phyloP scores from a whole-genome alignment of 1,140 invertebrate genomes.

The Camponotus floridanus region DNA sequence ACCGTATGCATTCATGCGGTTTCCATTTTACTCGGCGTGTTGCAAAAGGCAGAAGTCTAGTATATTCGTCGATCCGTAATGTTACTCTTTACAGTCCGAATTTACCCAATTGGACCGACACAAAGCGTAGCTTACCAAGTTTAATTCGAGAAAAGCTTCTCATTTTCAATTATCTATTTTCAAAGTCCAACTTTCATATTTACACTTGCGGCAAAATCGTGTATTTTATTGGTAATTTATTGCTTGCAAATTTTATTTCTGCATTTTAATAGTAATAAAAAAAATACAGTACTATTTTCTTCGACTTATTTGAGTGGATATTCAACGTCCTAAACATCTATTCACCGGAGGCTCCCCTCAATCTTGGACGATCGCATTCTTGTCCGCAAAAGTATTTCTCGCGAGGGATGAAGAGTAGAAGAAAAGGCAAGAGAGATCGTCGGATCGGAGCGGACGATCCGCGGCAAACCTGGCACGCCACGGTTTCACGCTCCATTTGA shows the following conservation, averaged over 20 bases:
- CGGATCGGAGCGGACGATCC: constrained; percentile 2
- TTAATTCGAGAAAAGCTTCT: constrained; percentile 11
- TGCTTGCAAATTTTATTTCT: neutral
- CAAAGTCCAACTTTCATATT: neutral
- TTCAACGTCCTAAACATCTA: neutral
- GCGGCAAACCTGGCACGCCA: constrained; percentile 42
- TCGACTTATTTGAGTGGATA: neutral
- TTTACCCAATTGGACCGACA: neutral
- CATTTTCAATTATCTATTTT: neutral
- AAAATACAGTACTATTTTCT: constrained; percentile 4
- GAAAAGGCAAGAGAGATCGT: constrained; percentile 31
- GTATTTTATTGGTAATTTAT: neutral
- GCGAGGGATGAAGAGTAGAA: constrained; percentile 12
- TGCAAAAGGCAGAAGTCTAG: constrained; percentile 28
- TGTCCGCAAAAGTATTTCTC: constrained; percentile 35
- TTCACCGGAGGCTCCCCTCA: neutral
- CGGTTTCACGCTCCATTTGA: constrained; percentile 78
- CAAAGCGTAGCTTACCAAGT: neutral
- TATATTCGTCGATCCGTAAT: constrained; percentile 31
- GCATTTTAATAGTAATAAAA: neutral
- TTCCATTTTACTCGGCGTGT: constrained; percentile 40
- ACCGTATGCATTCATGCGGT: constrained; percentile 34
- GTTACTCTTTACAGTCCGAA: constrained; percentile 28
- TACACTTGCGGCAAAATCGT: neutral
- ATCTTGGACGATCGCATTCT: neutral